Conservation (phyloP, 2,797 vertebrate genomes). For the Peromyscus eremicus region DNA sequence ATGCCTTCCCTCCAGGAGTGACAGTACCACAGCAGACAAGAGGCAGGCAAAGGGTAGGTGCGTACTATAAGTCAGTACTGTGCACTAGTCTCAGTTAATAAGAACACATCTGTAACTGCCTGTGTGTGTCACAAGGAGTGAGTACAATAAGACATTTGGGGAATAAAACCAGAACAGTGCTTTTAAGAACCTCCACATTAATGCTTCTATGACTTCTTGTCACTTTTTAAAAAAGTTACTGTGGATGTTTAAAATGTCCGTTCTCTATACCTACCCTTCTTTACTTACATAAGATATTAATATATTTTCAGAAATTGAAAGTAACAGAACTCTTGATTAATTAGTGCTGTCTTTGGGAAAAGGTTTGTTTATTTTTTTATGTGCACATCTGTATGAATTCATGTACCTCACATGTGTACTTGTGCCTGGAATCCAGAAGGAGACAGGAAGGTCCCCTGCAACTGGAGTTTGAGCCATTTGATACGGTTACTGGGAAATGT, state of each 20-base stretch:
- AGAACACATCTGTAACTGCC: not conserved
- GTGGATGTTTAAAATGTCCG: conserved; percentile 42
- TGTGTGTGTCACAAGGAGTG: conserved; percentile 15
- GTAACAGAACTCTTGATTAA: conserved; percentile 17
- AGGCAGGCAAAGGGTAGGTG: too few relatives aligned
- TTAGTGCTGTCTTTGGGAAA: not conserved
- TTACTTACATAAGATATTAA: not conserved
- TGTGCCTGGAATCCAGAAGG: too few relatives aligned
- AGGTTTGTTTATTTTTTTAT: not conserved
- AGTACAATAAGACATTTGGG: not conserved
- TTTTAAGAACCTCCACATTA: conserved; percentile 53
- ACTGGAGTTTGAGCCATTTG: not conserved
- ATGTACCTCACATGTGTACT: not conserved
- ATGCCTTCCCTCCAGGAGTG: not conserved
- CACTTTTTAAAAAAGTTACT: not conserved
- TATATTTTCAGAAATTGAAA: conserved; percentile 47
- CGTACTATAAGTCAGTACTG: too few relatives aligned
- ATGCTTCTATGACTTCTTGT: conserved; percentile 46
- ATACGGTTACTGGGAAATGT: not conserved
- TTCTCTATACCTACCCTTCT: not conserved
- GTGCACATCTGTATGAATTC: not conserved
- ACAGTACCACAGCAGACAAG: not conserved
- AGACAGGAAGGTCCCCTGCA: not conserved
- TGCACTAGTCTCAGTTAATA: not conserved
- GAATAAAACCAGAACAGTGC: not conserved